Percentiles rank a stretch among this genome's conserved stretches.
Evolutionary conservation across 2,888 invertebrate genomes (phyloP).

Genomic region (Drosophila anomelani): DNA sequence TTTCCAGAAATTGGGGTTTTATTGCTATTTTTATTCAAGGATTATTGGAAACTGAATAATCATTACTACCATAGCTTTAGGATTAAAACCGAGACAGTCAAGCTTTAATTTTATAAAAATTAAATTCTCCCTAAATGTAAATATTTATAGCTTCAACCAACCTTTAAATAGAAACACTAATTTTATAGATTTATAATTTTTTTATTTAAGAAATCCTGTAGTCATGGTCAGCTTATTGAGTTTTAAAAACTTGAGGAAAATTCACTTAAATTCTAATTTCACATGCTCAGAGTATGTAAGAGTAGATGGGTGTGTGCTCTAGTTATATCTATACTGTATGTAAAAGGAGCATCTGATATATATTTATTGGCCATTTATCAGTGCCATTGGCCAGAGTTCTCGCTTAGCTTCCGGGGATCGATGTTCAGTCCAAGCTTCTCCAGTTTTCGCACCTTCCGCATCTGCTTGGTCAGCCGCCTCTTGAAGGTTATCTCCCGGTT

Average conservation of each 20-base stretch:
- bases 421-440: slow-evolving; percentile 65
- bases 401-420: slow-evolving; percentile 65
- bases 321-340: not conserved
- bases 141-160: too few species aligned
- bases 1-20: not conserved
- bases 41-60: not conserved
- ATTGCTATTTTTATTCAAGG: not conserved
- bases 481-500: slow-evolving; percentile 72
- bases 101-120: too few species aligned
- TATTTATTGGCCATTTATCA: slow-evolving; percentile 25
- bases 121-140: too few species aligned
- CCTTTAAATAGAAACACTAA: too few species aligned
- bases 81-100: too few species aligned
- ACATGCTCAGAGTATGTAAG: slow-evolving; percentile 72
- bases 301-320: slow-evolving; percentile 15
- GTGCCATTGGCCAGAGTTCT: slow-evolving; percentile 45
- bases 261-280: slow-evolving; percentile 50
- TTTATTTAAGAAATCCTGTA: slow-evolving; percentile 20
- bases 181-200: not conserved
- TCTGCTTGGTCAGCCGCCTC: slow-evolving; percentile 61
- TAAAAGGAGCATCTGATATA: not conserved
- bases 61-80: not conserved
- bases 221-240: slow-evolving; percentile 45
- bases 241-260: slow-evolving; percentile 58
- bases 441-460: slow-evolving; percentile 65